Conservation (phyloP, 2,113 vertebrate species). For the Jaculus jaculus region DNA sequence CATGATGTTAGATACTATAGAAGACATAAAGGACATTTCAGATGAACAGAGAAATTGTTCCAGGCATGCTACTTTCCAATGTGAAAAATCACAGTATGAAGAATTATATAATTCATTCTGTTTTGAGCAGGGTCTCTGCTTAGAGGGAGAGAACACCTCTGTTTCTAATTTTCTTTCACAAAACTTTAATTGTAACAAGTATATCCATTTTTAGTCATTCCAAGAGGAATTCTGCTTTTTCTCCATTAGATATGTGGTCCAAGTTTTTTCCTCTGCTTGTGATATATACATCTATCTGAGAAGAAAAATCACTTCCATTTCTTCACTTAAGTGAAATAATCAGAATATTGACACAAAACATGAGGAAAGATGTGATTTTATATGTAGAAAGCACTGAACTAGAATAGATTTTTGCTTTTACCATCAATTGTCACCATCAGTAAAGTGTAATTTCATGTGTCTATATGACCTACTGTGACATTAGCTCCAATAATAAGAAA, state of each 20-base stretch:
- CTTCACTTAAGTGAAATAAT: neutral
- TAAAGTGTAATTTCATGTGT: neutral
- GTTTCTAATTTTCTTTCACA: neutral
- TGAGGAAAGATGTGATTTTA: neutral
- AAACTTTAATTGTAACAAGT: neutral
- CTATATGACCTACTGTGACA: neutral
- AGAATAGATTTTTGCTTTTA: neutral
- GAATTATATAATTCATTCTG: neutral
- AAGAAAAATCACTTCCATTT: neutral
- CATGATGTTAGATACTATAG: neutral
- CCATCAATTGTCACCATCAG: neutral
- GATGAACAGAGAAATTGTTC: neutral
- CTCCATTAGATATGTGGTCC: neutral
- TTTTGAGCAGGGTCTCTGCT: conserved; percentile 9
- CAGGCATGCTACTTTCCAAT: neutral
- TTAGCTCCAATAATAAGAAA: neutral
- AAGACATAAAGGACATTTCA: neutral
- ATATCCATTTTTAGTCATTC: neutral
- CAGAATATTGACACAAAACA: neutral
- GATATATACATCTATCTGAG: neutral
- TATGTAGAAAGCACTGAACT: conserved; percentile 11
- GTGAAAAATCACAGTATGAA: neutral
- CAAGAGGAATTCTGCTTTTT: neutral
- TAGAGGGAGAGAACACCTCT: neutral
- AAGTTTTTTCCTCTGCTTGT: neutral